phyloP scores from a whole-genome alignment of 2,888 invertebrate genomes.

The Trilocha varians region DNA sequence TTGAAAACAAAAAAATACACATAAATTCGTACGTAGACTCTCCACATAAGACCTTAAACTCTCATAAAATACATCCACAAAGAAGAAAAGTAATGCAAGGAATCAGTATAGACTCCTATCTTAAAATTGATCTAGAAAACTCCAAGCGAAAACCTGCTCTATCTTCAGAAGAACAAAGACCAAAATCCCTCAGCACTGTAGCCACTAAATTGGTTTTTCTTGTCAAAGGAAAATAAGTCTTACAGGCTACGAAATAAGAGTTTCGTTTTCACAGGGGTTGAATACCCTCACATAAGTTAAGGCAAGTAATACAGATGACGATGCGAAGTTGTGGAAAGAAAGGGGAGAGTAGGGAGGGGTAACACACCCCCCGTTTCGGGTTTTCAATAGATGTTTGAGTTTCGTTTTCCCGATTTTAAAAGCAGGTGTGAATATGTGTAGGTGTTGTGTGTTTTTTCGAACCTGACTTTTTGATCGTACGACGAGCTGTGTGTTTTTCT shows the following conservation, averaged over 20 bases:
- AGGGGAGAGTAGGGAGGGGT: constrained; percentile 52
- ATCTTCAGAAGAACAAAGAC: constrained; percentile 12
- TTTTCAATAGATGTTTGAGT: constrained; percentile 71
- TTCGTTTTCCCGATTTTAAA: constrained; percentile 52
- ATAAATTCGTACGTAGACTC: constrained; percentile 31
- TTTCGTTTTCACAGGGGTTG: constrained; percentile 23
- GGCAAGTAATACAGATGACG: constrained; percentile 72
- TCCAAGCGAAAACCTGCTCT: constrained; percentile 27
- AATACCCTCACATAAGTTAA: constrained; percentile 68
- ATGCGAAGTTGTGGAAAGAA: constrained; percentile 71
- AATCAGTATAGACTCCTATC: constrained; percentile 66
- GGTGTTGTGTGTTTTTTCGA: too few species aligned
- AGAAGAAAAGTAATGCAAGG: constrained; percentile 71
- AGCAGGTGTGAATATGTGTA: constrained; percentile 47
- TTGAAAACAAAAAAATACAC: constrained; percentile 16
- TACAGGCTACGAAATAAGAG: constrained; percentile 7
- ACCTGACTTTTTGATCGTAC: too few species aligned
- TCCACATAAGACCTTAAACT: constrained; percentile 67
- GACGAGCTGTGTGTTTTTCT: too few species aligned
- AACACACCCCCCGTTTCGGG: constrained; percentile 64
- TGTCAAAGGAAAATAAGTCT: constrained; percentile 18
- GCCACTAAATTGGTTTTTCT: constrained; percentile 51
- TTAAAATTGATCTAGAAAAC: constrained; percentile 58
- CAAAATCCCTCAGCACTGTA: constrained; percentile 24
- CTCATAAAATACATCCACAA: constrained; percentile 68